phyloP scores from a whole-genome alignment of 1,140 invertebrate species.

The Acromyrmex charruanus region DNA sequence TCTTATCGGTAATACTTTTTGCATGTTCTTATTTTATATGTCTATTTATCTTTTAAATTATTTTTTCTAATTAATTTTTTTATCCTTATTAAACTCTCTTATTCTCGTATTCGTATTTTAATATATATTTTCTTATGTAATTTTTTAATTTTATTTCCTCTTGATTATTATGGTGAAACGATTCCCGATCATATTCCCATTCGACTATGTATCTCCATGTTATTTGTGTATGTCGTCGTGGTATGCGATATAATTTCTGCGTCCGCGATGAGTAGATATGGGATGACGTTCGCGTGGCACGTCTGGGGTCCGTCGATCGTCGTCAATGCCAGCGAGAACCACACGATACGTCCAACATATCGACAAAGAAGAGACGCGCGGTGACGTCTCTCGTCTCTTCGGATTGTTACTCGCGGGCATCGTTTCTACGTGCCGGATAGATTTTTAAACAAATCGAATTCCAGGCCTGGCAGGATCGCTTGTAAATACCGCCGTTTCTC shows the following conservation, averaged over 20 bases:
- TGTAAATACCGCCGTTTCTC: conserved; percentile 78
- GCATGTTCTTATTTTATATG: too few species aligned
- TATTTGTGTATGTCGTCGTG: conserved; percentile 51
- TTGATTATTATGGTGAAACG: not conserved
- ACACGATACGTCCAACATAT: conserved; percentile 66
- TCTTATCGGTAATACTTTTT: too few species aligned
- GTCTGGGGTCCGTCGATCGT: conserved; percentile 66
- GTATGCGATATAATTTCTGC: conserved; percentile 56
- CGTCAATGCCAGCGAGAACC: conserved; percentile 29
- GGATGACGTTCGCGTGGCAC: conserved; percentile 36
- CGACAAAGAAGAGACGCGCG: conserved; percentile 75
- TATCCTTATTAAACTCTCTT: not conserved
- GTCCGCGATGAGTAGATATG: conserved; percentile 58
- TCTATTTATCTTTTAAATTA: too few species aligned
- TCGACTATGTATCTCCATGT: not conserved
- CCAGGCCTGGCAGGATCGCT: conserved; percentile 74
- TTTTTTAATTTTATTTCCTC: not conserved
- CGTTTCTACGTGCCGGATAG: conserved; percentile 61
- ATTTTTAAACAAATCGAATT: conserved; percentile 84
- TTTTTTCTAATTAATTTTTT: too few species aligned
- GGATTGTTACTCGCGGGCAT: conserved; percentile 79
- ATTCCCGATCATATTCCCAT: not conserved
- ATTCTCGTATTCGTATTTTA: not conserved
- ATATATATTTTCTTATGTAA: not conserved
- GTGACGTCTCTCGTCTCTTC: conserved; percentile 59